phyloP scores from a whole-genome alignment of 2,797 vertebrate species.

The Danio albolineatus region DNA sequence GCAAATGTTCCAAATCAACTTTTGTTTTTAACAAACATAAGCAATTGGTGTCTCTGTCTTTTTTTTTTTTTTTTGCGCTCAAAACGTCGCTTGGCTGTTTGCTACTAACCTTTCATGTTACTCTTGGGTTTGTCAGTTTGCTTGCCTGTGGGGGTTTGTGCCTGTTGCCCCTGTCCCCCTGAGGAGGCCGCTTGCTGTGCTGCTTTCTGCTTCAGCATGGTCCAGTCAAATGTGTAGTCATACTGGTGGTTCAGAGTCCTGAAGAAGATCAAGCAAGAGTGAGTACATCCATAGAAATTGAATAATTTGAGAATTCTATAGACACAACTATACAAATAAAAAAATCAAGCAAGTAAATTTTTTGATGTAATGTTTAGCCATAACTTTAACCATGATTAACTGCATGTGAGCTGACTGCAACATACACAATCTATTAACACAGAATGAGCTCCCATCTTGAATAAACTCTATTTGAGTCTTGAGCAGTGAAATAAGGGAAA shows the following conservation, averaged over 20 bases:
- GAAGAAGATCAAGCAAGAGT: slow-evolving; percentile 45
- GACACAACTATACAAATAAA: background rate
- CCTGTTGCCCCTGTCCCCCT: slow-evolving; percentile 98
- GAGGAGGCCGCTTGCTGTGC: slow-evolving; percentile 98
- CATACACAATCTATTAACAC: no score
- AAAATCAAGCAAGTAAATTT: no score
- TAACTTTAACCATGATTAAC: no score
- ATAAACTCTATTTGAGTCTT: no score
- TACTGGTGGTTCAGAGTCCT: slow-evolving; percentile 99
- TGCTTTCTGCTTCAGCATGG: slow-evolving; percentile 99
- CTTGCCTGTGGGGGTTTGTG: slow-evolving; percentile 99
- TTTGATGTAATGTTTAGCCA: no score
- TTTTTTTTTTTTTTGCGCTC: slow-evolving; percentile 69
- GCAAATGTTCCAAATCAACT: slow-evolving; percentile 73
- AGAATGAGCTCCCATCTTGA: no score
- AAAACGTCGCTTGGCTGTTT: slow-evolving; percentile 99
- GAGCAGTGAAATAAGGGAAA: no score
- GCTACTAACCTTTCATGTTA: slow-evolving; percentile 99
- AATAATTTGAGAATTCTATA: background rate
- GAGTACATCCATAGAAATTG: slow-evolving; percentile 11
- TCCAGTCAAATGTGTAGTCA: slow-evolving; percentile 99
- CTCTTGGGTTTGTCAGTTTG: slow-evolving; percentile 99
- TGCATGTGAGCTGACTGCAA: no score
- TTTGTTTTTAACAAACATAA: slow-evolving; percentile 62
- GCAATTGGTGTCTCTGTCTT: slow-evolving; percentile 7